Percentiles rank a stretch among this genome's conserved stretches.
Conservation (phyloP, 2,888 invertebrate species). For the Chymomyza amoena region DNA sequence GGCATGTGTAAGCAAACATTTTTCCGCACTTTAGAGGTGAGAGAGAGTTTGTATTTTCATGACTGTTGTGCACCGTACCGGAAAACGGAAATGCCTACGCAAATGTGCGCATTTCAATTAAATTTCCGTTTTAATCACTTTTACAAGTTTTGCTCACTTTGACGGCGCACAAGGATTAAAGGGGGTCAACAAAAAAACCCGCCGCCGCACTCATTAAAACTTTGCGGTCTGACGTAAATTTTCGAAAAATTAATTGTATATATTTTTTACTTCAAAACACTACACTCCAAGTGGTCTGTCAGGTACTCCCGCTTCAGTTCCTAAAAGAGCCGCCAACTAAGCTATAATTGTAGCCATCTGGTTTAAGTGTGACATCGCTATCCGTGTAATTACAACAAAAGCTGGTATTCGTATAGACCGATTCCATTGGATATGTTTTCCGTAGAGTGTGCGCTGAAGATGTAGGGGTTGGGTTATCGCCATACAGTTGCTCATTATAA, state of each 20-base stretch:
- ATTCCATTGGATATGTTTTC: background rate
- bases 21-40: constrained; percentile 16
- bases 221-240: constrained; percentile 1
- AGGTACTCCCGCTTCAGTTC: background rate
- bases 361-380: constrained; percentile 51
- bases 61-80: constrained; percentile 20
- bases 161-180: constrained; percentile 9
- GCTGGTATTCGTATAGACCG: background rate
- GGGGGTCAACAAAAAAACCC: background rate
- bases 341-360: constrained; percentile 39
- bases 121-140: constrained; percentile 74
- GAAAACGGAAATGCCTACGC: constrained; percentile 66
- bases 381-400: constrained; percentile 20
- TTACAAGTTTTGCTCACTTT: constrained; percentile 34
- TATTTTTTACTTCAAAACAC: background rate
- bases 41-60: constrained; percentile 27
- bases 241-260: background rate
- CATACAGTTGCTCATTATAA: background rate
- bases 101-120: constrained; percentile 74
- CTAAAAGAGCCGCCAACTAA: background rate
- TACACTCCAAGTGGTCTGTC: background rate
- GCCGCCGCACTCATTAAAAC: constrained; percentile 25
- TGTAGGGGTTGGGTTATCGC: background rate
- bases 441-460: background rate
- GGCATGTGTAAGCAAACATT: constrained; percentile 31